Base-by-base conservation (phyloP, 2,888 invertebrate species). In the Pollenia angustigena region DNA sequence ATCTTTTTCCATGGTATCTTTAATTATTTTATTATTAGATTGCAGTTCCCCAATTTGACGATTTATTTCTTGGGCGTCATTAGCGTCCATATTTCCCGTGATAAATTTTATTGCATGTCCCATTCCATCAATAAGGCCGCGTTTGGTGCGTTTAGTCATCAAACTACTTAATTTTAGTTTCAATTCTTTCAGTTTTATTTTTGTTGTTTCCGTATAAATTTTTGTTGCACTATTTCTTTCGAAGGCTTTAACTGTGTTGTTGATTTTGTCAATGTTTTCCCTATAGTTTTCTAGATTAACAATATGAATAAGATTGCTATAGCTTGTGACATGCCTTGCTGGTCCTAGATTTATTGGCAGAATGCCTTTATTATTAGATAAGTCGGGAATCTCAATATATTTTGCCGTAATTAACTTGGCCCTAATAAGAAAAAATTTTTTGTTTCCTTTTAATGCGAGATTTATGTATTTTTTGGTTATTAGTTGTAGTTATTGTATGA, bases 61-160 rank as follows among this genome's bases (percentile, higher is more conserved):
- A 54, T 86, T 74, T 52, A 83, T 72, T 18, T 48, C 56, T 52
- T 58, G 40, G 11, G 68, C 75, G 56, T 85, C 81, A 40, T 72
- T 72, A n/a, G 78, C 76, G 69, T 85, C 86, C 83, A 86, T 86
- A 23, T 83, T 83, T 44, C 86, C 86, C 8, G 86, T 83, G 18
- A 86, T 69, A 60, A 64, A 42, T 74, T 87, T 87, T 12, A 84
- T 78, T 72, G 72, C 68, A 16, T 64, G 68, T 12, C 87, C 81
- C 54, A 87, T 52, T 32, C 87, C 87, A 54, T 87, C 68, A 16
- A 87, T 72, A n/a, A 87, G 58, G 56, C 83, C 80, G 23, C 81
- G 18, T 69, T 79, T 86, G 14, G 16, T 44, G 40, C 62, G 50
- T 74, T 69, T 74, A n/a, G 54, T 74, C 23, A 58, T 40, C 23